A percentile compares a stretch with the other conserved stretches of the same genome.
Evolutionary conservation across 2,888 invertebrate genomes (phyloP).

Genomic region (Thereva unica): DNA sequence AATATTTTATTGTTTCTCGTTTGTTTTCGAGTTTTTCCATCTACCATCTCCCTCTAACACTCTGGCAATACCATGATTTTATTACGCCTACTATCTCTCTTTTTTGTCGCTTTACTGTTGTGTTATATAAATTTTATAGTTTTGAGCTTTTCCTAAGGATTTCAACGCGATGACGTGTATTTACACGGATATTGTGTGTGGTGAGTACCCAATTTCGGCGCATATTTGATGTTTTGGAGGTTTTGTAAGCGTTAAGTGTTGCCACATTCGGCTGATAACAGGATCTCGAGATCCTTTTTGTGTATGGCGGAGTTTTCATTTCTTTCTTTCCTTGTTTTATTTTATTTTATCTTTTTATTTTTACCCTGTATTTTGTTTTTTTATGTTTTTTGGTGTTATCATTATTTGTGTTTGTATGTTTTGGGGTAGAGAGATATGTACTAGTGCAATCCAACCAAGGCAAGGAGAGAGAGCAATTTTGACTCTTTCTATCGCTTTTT

Average conservation of each 20-base stretch:
- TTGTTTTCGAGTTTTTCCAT: constrained; percentile 36
- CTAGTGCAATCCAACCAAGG: too few relatives aligned
- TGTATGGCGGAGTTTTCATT: not conserved
- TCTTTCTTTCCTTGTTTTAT: constrained; percentile 6
- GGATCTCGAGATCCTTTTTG: constrained; percentile 21
- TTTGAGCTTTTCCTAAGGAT: constrained; percentile 36
- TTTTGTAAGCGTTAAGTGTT: constrained; percentile 35
- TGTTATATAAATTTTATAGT: constrained; percentile 35
- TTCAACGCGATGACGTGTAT: constrained; percentile 40
- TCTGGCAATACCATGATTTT: not conserved
- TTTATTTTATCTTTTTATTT: not conserved
- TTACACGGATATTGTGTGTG: constrained; percentile 36
- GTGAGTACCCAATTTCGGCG: constrained; percentile 34
- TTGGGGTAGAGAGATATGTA: too few relatives aligned
- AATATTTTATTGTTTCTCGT: constrained; percentile 41
- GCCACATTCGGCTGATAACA: constrained; percentile 35
- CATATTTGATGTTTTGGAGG: constrained; percentile 33
- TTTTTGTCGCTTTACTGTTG: constrained; percentile 11
- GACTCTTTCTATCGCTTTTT: too few relatives aligned
- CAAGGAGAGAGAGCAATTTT: too few relatives aligned
- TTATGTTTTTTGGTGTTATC: too few relatives aligned
- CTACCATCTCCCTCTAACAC: constrained; percentile 30
- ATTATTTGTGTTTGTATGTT: too few relatives aligned
- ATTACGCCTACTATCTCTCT: not conserved
- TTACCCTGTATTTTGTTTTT: too few relatives aligned